Evolutionary conservation across 2,797 vertebrate genomes (phyloP).

Genomic region (Hypotaenidia philippensis): DNA sequence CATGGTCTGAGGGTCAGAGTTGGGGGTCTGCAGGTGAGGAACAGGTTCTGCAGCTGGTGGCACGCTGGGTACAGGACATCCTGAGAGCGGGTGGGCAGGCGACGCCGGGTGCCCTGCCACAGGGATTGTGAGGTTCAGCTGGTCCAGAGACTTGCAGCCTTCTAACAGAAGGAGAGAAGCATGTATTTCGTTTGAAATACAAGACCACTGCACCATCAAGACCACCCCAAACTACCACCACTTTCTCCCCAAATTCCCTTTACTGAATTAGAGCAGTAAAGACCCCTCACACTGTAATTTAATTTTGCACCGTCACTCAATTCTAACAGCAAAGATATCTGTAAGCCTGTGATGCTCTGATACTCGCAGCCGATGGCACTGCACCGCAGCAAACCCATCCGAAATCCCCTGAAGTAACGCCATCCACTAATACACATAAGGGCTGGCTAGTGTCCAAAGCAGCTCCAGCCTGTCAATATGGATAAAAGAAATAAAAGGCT

Average conservation of each 20-base stretch:
- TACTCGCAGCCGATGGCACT: not conserved
- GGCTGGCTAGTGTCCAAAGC: not conserved
- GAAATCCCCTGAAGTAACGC: not conserved
- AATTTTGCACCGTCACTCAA: not conserved
- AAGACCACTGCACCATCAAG: not conserved
- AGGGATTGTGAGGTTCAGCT: slow-evolving; percentile 90
- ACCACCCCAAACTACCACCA: fast-evolving
- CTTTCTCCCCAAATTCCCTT: not conserved
- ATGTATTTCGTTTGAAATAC: not conserved
- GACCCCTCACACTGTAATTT: not conserved
- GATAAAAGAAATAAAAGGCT: slow-evolving; percentile 20
- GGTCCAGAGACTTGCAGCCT: slow-evolving; percentile 89
- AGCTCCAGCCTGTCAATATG: not conserved
- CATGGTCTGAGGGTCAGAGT: slow-evolving; percentile 92
- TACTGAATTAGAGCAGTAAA: not conserved
- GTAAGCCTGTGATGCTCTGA: not conserved
- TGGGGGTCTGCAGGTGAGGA: slow-evolving; percentile 91
- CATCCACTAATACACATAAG: not conserved
- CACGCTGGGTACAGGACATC: slow-evolving; percentile 94
- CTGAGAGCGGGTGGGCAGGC: slow-evolving; percentile 90
- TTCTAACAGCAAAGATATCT: not conserved
- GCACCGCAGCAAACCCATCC: not conserved
- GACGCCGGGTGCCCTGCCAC: slow-evolving; percentile 86
- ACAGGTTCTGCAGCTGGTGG: slow-evolving; percentile 93
- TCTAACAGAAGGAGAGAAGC: slow-evolving; percentile 57